Evolutionary conservation across 2,113 vertebrate genomes (phyloP), one percentile per base, ranked within the genome.

Genomic region (Tonatia bakeri): DNA sequence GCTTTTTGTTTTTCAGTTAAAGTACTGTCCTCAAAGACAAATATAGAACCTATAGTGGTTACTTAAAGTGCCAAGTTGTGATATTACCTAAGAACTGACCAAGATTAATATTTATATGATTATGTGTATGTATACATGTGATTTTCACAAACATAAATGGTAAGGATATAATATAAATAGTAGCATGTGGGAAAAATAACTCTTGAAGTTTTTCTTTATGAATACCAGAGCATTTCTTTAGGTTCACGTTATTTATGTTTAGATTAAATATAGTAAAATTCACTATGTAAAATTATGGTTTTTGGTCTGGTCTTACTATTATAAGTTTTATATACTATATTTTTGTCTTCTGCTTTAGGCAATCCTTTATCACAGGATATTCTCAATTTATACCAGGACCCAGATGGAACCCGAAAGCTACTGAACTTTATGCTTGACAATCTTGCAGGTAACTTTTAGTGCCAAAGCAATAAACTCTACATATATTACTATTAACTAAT

Each of bases 371-470:
- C 99, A 98, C 99, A 99, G 97, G 99, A 99, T 99, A 99, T 99
- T 98, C 99, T 99, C 97, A 99, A 99, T 97, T 98, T 99, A 97
- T 99, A 99, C 99, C 99, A 99, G 98, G 99, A 99, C 98, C 98
- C 99, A 77, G 99, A 99, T 24, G 99, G 99, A 98, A 99, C 99
- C 97, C 99, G 99, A 97, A 99, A 99, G 99, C 99, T 99, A 98
- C 98, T 99, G 98, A 99, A 99, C 98, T 99, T 99, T 98, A 99
- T 99, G 99, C 99, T 99, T 97, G 99, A 99, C 99, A 99, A 99
- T 99, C 99, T 99, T 97, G 99, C 99, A 99, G 99, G 99, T 99
- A 98, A 98, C 20, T 93, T 8, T 79, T 95, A 94, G 47, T 91
- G 81, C 85, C 45, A 91, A 72, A 96, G n/a, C 47, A 88, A n/a